Conservation (phyloP, 2,113 vertebrate species). For the Peucedramus taeniatus region DNA sequence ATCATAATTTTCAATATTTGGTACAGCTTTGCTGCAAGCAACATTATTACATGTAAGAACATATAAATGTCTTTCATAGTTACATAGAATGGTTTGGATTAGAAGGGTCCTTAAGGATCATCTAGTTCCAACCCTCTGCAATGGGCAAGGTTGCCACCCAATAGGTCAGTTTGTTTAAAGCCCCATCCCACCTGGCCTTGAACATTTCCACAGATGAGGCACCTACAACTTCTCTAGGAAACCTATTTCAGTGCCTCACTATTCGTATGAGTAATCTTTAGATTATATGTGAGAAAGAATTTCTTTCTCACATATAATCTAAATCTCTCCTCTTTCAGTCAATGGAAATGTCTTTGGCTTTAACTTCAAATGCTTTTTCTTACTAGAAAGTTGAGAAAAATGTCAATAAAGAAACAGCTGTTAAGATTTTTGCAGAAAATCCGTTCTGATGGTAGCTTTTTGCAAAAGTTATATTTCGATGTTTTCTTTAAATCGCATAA, state of each 20-base stretch:
- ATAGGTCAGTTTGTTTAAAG: background rate
- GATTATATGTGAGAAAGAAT: too few relatives aligned
- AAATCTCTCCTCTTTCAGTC: background rate
- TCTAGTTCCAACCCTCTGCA: background rate
- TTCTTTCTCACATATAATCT: background rate
- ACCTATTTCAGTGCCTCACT: accelerated
- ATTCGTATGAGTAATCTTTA: too few relatives aligned
- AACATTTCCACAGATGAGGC: background rate
- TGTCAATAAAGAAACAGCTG: background rate
- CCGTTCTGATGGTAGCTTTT: background rate
- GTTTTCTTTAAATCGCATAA: background rate
- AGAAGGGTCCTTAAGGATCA: background rate
- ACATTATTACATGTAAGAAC: background rate
- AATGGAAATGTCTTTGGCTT: background rate
- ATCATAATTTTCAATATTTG: background rate
- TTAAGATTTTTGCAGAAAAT: background rate
- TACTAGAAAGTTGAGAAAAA: background rate
- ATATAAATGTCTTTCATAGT: background rate
- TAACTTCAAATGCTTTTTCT: background rate
- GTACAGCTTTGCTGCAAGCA: background rate
- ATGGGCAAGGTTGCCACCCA: too few relatives aligned
- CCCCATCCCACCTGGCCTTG: background rate
- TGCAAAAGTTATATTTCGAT: background rate
- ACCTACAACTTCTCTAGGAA: background rate
- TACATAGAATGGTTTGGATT: accelerated